Conservation (phyloP, 2,888 invertebrate genomes). For the Ormyrus pomaceus region DNA sequence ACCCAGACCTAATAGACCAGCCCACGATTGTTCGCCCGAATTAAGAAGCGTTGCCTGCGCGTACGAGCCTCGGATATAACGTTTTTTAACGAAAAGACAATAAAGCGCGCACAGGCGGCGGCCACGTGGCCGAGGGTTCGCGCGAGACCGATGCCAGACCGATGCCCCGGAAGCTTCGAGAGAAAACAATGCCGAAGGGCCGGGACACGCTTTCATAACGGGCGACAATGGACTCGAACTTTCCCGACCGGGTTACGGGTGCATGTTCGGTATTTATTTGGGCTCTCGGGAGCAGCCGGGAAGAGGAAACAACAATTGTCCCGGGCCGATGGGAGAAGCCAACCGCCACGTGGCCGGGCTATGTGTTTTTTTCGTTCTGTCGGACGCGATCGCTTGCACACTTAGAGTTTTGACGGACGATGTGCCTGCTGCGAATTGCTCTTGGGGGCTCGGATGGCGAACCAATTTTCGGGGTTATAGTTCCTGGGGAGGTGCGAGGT, state of each 20-base stretch:
- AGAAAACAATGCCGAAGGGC: constrained; percentile 24
- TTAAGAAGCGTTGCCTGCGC: neutral
- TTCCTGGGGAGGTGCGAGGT: too few species aligned
- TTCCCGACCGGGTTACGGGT: neutral
- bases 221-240: neutral
- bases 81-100: constrained; percentile 22
- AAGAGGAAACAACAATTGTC: neutral
- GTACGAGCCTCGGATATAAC: neutral
- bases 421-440: too few species aligned
- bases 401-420: too few species aligned
- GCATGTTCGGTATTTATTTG: too few species aligned
- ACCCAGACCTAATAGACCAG: neutral
- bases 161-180: neutral
- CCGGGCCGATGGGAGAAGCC: neutral
- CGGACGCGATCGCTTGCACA: neutral
- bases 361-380: neutral
- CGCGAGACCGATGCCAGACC: neutral
- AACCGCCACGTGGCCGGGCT: constrained; percentile 11
- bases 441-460: too few species aligned
- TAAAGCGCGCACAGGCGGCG: neutral
- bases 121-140: neutral
- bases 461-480: too few species aligned
- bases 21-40: constrained; percentile 1
- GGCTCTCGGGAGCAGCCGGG: too few species aligned
- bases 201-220: neutral